phyloP scores from a whole-genome alignment of 2,113 vertebrate species.

The Bolborhynchus lineola region DNA sequence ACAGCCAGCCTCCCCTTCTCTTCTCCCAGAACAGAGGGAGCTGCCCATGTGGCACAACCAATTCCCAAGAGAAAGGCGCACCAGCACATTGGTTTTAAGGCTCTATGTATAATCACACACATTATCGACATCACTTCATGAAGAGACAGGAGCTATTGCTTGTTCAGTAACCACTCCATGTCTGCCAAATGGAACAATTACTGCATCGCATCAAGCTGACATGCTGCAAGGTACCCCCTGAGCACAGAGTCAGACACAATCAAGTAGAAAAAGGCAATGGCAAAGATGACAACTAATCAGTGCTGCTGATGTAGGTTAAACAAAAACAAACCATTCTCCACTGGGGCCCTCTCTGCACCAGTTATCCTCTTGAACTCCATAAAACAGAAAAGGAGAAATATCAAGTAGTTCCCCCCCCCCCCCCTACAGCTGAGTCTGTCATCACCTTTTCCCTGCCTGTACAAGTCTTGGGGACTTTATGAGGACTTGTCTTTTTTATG shows the following conservation, averaged over 20 bases:
- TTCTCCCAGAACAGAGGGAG: neutral
- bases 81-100: accelerated
- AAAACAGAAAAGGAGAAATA: neutral
- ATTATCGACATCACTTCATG: neutral
- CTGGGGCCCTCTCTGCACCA: neutral
- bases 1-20: neutral
- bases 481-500: neutral
- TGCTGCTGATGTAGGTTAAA: neutral
- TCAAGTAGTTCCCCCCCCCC: no score
- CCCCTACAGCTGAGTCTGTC: neutral
- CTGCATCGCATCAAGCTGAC: neutral
- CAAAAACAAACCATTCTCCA: neutral
- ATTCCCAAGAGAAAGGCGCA: accelerated
- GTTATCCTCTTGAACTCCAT: neutral
- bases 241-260: neutral
- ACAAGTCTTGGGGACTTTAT: neutral
- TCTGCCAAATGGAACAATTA: neutral
- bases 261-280: neutral
- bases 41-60: accelerated
- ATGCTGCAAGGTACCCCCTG: accelerated
- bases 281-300: neutral
- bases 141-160: neutral
- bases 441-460: neutral
- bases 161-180: accelerated
- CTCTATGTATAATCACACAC: neutral